phyloP scores from a whole-genome alignment of 2,888 invertebrate species.

The Omphaloscelis lunosa region DNA sequence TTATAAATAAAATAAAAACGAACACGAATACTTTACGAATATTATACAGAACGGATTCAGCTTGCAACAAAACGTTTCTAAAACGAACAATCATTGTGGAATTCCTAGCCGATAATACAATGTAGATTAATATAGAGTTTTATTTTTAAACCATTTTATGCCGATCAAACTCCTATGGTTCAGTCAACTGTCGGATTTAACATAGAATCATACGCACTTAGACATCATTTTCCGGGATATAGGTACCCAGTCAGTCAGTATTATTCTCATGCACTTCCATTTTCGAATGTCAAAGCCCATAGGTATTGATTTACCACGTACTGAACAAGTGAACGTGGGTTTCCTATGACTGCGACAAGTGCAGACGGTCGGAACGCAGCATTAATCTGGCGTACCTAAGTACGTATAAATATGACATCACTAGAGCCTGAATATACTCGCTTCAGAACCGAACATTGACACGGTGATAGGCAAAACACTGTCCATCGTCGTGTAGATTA shows the following conservation, averaged over 20 bases:
- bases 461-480: slow-evolving; percentile 11
- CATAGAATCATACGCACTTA: neutral
- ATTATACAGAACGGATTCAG: slow-evolving; percentile 4
- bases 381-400: neutral
- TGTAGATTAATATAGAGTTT: neutral
- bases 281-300: neutral
- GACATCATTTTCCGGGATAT: neutral
- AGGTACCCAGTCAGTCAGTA: neutral
- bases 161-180: neutral
- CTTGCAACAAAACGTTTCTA: slow-evolving; percentile 14
- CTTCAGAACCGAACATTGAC: neutral
- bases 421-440: neutral
- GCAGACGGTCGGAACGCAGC: neutral
- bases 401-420: neutral
- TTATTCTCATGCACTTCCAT: neutral
- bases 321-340: too few relatives aligned
- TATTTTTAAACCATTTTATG: slow-evolving; percentile 8
- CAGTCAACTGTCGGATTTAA: neutral
- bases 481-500: neutral
- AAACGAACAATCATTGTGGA: slow-evolving; percentile 14
- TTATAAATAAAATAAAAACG: too few relatives aligned
- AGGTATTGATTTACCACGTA: neutral
- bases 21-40: too few relatives aligned
- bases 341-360: neutral
- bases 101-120: slow-evolving; percentile 7